phyloP scores from a whole-genome alignment of 2,888 invertebrate species.

The Oxytorus armatus region DNA sequence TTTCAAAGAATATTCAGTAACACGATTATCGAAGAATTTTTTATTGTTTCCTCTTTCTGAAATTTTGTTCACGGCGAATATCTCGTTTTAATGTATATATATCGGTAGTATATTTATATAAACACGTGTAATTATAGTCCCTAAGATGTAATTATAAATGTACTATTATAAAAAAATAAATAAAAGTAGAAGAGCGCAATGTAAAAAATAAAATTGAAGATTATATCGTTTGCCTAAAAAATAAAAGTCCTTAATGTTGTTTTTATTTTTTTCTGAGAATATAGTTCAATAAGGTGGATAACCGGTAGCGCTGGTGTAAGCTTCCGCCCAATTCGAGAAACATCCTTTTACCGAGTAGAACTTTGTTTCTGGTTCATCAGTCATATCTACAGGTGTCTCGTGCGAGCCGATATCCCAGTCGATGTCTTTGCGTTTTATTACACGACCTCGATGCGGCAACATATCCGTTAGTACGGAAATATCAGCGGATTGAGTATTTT shows the following conservation, averaged over 20 bases:
- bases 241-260: slow-evolving; percentile 52
- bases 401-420: slow-evolving; percentile 64
- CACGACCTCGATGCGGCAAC: slow-evolving; percentile 68
- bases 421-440: slow-evolving; percentile 65
- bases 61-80: slow-evolving; percentile 7
- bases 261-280: slow-evolving; percentile 18
- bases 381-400: slow-evolving; percentile 62
- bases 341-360: slow-evolving; percentile 60
- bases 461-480: slow-evolving; percentile 67
- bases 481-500: slow-evolving; percentile 63
- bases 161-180: slow-evolving; percentile 39
- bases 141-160: slow-evolving; percentile 28
- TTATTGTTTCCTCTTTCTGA: slow-evolving; percentile 11
- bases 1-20: background rate
- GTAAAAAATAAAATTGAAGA: slow-evolving; percentile 2
- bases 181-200: slow-evolving; percentile 28
- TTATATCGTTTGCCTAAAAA: slow-evolving; percentile 41
- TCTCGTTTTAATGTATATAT: slow-evolving; percentile 36
- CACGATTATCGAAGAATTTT: background rate
- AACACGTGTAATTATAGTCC: slow-evolving; percentile 51
- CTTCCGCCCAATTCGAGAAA: slow-evolving; percentile 66
- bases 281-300: slow-evolving; percentile 51
- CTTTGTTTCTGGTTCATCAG: slow-evolving; percentile 64
- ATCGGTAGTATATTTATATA: slow-evolving; percentile 54
- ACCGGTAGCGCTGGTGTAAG: slow-evolving; percentile 58